Evolutionary conservation across 2,797 vertebrate species (phyloP).

Genomic region (Natrix natrix): DNA sequence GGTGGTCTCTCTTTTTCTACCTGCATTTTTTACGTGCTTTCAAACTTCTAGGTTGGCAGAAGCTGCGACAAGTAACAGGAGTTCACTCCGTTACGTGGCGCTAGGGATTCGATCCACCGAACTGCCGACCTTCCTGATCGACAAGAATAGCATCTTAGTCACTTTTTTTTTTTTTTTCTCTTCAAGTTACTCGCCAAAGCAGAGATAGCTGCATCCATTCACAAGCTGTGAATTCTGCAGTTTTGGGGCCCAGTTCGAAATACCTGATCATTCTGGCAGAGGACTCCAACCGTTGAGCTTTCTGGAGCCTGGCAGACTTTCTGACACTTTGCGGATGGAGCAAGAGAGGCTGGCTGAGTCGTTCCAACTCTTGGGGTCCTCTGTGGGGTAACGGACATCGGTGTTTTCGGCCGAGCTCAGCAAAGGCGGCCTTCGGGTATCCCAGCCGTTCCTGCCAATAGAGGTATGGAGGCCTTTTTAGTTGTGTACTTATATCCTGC

Average conservation of each 20-base stretch:
- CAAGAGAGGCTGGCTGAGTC: slow-evolving; percentile 59
- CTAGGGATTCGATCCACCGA: no score
- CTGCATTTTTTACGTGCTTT: no score
- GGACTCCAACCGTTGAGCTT: slow-evolving; percentile 82
- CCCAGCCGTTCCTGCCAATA: slow-evolving; percentile 80
- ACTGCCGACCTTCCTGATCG: no score
- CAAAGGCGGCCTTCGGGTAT: slow-evolving; percentile 82
- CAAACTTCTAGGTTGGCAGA: no score
- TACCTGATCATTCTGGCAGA: slow-evolving; percentile 81
- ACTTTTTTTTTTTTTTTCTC: not conserved
- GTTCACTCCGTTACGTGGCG: no score
- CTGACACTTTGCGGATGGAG: slow-evolving; percentile 72
- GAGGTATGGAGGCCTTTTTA: not conserved
- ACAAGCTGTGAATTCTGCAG: not conserved
- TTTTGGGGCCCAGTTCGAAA: not conserved
- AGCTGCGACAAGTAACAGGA: no score
- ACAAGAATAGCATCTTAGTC: no score
- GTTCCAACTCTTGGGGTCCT: slow-evolving; percentile 78
- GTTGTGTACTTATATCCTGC: not conserved
- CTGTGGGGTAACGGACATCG: slow-evolving; percentile 78
- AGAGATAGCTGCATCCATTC: not conserved
- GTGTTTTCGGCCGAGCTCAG: slow-evolving; percentile 82
- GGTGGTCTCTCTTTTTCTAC: no score
- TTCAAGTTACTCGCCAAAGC: not conserved
- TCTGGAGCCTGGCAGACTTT: slow-evolving; percentile 72